Evolutionary conservation across 1,140 invertebrate genomes (phyloP), one percentile per base, ranked within the genome.

Genomic region (Achroia grisella): DNA sequence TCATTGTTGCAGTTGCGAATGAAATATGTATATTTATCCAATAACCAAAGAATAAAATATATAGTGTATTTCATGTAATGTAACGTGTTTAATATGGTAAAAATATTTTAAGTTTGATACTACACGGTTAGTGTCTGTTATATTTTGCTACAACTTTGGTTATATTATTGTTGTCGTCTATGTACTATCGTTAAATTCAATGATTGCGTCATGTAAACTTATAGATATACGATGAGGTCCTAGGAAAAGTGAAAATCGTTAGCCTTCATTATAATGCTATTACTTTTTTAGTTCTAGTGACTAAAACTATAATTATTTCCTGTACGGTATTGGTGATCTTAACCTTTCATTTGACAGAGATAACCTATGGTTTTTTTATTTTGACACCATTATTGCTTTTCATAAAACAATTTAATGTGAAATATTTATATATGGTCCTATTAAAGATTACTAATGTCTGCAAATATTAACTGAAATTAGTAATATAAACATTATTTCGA

Each of bases 181-280:
- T 66, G 64, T 71, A 76, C 60, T 76, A 74, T 70, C 64, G 71
- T 69, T 77, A 76, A 70, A 61, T 81, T 71, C 65, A 71, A 44
- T 75, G 80, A 84, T 84, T 84, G 80, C 80, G 80, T 84, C 80
- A 84, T 78, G 72, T 80, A 80, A 75, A 71, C 59, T 63, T 71
- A 68, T 70, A 77, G 64, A 52, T 70, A 61, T 65, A 68, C 48
- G 47, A 61, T 57, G 43, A 47, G 49, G 46, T 39, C 45, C 43
- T 31, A 41, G 57, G 64, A 60, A 48, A 52, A 39, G 31, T 42
- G 28, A 51, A 43, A 54, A 56, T 64, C 57, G 28, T 35, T 48
- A 45, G 23, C 10, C 17, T 23, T 6, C 17, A 23, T 3, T 23
- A 23, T 3, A 23, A 23, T 23, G 17, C 17, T 3, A 23, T 23